Conservation (phyloP, 2,113 vertebrate species). For the Scalopus aquaticus region DNA sequence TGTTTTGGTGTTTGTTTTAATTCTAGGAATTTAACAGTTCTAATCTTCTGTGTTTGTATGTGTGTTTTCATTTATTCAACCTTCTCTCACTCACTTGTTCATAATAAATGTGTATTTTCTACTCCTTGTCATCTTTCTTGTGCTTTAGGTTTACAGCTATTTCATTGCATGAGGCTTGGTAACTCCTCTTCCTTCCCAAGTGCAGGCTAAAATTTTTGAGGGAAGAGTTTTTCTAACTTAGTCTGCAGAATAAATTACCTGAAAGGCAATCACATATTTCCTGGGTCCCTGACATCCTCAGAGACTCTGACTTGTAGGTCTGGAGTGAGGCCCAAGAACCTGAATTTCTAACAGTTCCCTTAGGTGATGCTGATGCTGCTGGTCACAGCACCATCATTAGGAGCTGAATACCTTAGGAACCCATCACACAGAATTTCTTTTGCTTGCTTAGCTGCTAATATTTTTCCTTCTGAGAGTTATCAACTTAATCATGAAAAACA, state of each 20-base stretch:
- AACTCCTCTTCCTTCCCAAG: not conserved
- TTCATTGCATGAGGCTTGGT: not conserved
- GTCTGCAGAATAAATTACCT: not conserved
- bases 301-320: not conserved
- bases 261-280: not conserved
- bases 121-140: not conserved
- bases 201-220: not conserved
- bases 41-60: not conserved
- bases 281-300: not conserved
- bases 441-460: not conserved
- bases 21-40: not conserved
- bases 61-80: not conserved
- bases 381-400: not conserved
- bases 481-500: constrained; percentile 5
- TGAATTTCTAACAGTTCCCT: not conserved
- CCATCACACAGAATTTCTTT: not conserved
- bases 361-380: not conserved
- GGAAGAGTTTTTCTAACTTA: constrained; percentile 1
- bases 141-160: not conserved
- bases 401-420: not conserved
- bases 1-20: constrained; percentile 32
- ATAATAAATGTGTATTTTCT: not conserved
- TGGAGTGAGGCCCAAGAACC: not conserved
- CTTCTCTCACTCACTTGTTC: not conserved
- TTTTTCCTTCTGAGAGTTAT: not conserved